Percentiles rank a stretch among this genome's conserved stretches.
Conservation (phyloP, 1,140 invertebrate genomes). For the Drosophila ogumai region DNA sequence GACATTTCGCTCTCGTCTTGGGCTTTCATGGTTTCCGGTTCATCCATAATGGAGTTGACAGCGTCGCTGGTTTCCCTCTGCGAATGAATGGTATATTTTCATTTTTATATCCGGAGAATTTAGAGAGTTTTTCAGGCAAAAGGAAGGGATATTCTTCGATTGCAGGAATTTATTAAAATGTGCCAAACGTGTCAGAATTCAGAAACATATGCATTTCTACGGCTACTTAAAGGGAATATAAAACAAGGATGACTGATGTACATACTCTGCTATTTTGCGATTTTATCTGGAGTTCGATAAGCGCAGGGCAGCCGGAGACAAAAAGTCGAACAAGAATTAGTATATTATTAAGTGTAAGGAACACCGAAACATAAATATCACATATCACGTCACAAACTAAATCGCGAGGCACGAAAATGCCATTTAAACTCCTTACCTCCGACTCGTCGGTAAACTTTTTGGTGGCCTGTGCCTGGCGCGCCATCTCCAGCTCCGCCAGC, state of each 20-base stretch:
- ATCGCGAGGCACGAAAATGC: too few species aligned
- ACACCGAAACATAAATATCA: constrained; percentile 1
- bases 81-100: constrained; percentile 1
- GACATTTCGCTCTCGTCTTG: constrained; percentile 59
- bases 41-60: constrained; percentile 82
- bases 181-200: neutral
- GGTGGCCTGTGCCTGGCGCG: constrained; percentile 66
- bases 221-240: neutral
- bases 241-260: constrained; percentile 20
- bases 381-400: neutral
- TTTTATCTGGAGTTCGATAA: constrained; percentile 35
- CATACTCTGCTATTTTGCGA: constrained; percentile 59
- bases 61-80: constrained; percentile 83
- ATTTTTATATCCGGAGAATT: neutral
- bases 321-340: constrained; percentile 11
- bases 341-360: constrained; percentile 2
- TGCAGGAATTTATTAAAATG: constrained; percentile 14
- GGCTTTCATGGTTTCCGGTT: constrained; percentile 22
- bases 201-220: neutral
- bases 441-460: constrained; percentile 74
- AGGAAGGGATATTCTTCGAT: neutral
- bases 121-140: neutral
- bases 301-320: constrained; percentile 6
- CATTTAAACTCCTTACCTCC: constrained; percentile 53
- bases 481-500: constrained; percentile 75